Base-by-base conservation (phyloP, 2,113 vertebrate genomes). In the Myrmophylax atrothorax region DNA sequence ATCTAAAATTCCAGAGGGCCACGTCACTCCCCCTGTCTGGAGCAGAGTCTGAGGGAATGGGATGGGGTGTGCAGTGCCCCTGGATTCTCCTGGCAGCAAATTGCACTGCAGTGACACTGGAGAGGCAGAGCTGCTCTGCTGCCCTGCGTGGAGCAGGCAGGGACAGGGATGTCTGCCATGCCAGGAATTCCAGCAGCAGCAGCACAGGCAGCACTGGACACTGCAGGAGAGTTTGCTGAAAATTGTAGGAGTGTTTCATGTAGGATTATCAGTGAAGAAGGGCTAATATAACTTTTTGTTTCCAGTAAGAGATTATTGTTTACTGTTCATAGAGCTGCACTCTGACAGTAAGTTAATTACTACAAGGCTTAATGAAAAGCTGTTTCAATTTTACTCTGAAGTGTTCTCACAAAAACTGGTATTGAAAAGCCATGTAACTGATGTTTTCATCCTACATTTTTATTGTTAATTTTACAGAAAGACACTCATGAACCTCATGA, bases 41-140 rank as follows among this genome's bases (percentile, higher is more conserved):
- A 75, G 69, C 38, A 40, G 38, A 88, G 77, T 8, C 52, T 73
- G 69, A 94, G 53, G 82, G 77, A 87, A 83, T 35, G 64, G 93
- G 73, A 47, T 53, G 69, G 89, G 84, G 53, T 56, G 63, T 38
- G 63, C 78, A 80, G 82, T 19, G 68, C 89, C 72, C 33, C 68
- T 50, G 56, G 6, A 47, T 86, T 77, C 74, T 56, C 94, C 94
- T 83, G 50, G 81, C 38, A 94, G 91, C 93, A 85, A 93, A 93
- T 0, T 35, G 93, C 89, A 62, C 18, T 24, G 84, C 74, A 12
- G 5, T 91, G 90, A 85, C 95, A 93, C 35, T 29, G 87, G 87
- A 97, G 93, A 86, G 77, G 22, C 63, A 72, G 77, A 66, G 79
- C 64, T 47, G 89, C 93, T 59, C 52, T 55, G 66, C 84, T 78